phyloP scores from a whole-genome alignment of 2,113 vertebrate genomes.

The Montifringilla adamsi region DNA sequence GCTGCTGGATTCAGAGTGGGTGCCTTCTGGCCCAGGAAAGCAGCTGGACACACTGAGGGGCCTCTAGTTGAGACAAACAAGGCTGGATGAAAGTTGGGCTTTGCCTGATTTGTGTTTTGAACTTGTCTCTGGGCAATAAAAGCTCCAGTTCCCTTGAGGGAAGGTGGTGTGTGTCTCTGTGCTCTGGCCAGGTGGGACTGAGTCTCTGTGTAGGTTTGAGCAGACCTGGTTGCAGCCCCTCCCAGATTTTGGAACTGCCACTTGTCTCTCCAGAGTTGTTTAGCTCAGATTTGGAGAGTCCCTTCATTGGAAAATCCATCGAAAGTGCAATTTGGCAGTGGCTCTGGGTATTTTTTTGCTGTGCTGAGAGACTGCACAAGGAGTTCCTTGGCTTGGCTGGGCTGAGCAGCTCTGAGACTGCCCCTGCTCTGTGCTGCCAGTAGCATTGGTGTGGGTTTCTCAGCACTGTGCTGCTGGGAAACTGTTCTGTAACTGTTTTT shows the following conservation, averaged over 20 bases:
- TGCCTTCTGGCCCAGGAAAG: neutral
- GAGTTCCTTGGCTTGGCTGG: neutral
- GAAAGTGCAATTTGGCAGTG: neutral
- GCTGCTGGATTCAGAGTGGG: neutral
- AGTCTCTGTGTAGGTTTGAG: neutral
- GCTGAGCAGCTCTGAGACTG: neutral
- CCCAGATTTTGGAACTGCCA: neutral
- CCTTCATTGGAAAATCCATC: neutral
- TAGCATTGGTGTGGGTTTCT: accelerated
- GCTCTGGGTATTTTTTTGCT: neutral
- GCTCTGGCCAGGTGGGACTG: neutral
- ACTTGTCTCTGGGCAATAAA: conserved; percentile 13
- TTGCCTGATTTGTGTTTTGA: neutral
- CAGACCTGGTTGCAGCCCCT: neutral
- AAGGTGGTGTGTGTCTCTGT: neutral
- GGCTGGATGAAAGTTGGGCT: neutral
- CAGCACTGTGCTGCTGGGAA: neutral
- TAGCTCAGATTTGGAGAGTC: neutral
- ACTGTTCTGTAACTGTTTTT: neutral
- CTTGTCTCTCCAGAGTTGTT: neutral
- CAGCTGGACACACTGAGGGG: neutral
- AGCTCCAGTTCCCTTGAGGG: accelerated
- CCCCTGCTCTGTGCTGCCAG: neutral
- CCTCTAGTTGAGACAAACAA: accelerated
- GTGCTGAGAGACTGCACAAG: too few species aligned